Conservation (phyloP, 2,797 vertebrate genomes). For the Leontopithecus rosalia region DNA sequence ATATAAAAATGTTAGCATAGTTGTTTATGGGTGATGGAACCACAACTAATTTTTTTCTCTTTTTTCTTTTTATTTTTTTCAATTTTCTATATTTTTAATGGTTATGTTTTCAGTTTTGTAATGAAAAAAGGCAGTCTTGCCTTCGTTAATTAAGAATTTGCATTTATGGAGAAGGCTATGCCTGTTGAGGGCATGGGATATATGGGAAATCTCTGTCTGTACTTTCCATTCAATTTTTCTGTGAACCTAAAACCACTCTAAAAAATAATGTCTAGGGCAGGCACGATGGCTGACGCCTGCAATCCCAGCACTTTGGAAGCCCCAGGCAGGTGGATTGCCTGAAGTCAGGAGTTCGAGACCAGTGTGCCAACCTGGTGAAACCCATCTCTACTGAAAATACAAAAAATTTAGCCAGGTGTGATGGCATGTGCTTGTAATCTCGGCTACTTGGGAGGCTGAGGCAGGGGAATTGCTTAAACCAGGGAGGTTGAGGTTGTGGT, state of each 20-base stretch:
- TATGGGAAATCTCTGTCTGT: background rate
- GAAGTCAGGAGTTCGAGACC: too few species aligned
- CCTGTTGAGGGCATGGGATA: background rate
- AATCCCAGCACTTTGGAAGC: background rate
- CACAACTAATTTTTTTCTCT: background rate
- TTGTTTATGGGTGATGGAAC: background rate
- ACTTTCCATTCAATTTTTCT: background rate
- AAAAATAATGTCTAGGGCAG: background rate
- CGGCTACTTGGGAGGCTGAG: background rate
- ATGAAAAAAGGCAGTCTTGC: background rate
- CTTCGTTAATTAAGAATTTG: background rate
- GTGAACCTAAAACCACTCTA: background rate
- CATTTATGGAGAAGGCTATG: background rate
- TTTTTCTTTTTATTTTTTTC: constrained; percentile 1
- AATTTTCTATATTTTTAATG: constrained; percentile 4
- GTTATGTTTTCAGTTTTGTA: background rate
- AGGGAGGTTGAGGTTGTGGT: background rate
- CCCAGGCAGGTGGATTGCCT: too few species aligned
- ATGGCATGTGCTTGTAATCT: background rate
- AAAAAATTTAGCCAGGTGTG: background rate
- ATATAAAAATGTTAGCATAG: background rate
- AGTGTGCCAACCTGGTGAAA: too few species aligned
- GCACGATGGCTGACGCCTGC: accelerated
- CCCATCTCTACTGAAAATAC: too few species aligned
- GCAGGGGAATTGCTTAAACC: background rate